Percentiles rank a stretch among this genome's conserved stretches.
phyloP scores from a whole-genome alignment of 2,797 vertebrate species.

The Sitta carolinensis region DNA sequence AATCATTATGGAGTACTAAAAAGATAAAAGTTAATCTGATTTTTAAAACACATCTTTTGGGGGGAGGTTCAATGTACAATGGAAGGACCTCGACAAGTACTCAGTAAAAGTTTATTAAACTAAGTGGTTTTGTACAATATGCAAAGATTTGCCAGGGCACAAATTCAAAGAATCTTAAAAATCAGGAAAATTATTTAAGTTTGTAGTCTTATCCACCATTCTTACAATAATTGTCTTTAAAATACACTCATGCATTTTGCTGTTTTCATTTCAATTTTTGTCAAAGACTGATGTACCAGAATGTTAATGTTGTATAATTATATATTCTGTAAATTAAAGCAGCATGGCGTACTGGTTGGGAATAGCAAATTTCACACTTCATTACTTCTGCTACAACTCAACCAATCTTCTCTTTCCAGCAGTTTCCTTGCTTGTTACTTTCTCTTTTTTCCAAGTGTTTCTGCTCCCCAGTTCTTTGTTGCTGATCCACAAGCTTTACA shows the following conservation, averaged over 20 bases:
- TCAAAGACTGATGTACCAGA: slow-evolving; percentile 62
- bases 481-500: neutral
- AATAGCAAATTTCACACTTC: slow-evolving; percentile 72
- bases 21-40: neutral
- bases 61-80: neutral
- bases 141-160: neutral
- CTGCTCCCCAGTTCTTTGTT: neutral
- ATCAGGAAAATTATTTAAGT: slow-evolving; percentile 29
- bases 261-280: slow-evolving; percentile 69
- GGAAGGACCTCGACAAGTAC: neutral
- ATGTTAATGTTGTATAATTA: slow-evolving; percentile 73
- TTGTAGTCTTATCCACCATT: slow-evolving; percentile 9
- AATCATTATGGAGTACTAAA: neutral
- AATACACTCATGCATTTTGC: slow-evolving; percentile 48
- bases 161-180: slow-evolving; percentile 22
- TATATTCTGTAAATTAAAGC: slow-evolving; percentile 75
- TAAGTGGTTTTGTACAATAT: neutral
- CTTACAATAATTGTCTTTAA: slow-evolving; percentile 41
- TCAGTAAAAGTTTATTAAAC: neutral
- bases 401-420: slow-evolving; percentile 22
- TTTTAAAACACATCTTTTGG: neutral
- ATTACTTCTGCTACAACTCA: slow-evolving; percentile 60
- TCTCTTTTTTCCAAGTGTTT: neutral
- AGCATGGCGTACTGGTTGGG: slow-evolving; percentile 48
- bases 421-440: neutral